Base-by-base conservation (phyloP, 1,140 invertebrate species). In the Caerostris darwini region DNA sequence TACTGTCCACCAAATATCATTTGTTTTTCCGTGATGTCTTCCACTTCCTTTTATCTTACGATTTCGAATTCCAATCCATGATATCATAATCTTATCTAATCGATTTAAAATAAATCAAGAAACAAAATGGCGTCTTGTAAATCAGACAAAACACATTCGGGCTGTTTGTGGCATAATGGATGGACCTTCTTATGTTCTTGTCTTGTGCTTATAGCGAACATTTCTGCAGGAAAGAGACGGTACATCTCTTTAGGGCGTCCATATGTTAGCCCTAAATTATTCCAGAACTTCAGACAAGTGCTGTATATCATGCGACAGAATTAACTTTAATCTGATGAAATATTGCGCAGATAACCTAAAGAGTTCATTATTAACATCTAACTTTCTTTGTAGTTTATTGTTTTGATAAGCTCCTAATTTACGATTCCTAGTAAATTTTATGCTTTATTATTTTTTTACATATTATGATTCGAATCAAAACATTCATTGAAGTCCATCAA, bases 151-250 rank as follows among this genome's bases (percentile, higher is more conserved):
- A 7, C 5, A 12, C 58, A n/a, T 17, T 59, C 34, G 5, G 58
- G 17, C n/a, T 87, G 85, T 3, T 87, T 34, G 12, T 61, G 59
- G 19, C 19, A 59, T 87, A 87, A 87, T 87, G 85, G 58, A 87
- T 34, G 34, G 50, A 12, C 34, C 5, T 12, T n/a, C 58, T 87
- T 64, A 64, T 87, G 85, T 86, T 34, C 57, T 10, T 8, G 71
- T 5, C 8, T 53, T 12, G 0, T 77, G 12, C 12, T 64, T 87
- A 53, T 34, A 61, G 34, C 85, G 12, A 3, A 50, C 3, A 61
- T 59, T 12, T 7, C 3, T 19, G 10, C 19, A 19, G 17, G 7
- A 19, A 50, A 83, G 6, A 64, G 34, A 77, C 50, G 69, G 34
- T 59, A 64, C 12, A 87, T 34, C 17, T 34, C 8, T 64, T 87